phyloP scores from a whole-genome alignment of 1,140 invertebrate species.

The Ceratina calcarata region DNA sequence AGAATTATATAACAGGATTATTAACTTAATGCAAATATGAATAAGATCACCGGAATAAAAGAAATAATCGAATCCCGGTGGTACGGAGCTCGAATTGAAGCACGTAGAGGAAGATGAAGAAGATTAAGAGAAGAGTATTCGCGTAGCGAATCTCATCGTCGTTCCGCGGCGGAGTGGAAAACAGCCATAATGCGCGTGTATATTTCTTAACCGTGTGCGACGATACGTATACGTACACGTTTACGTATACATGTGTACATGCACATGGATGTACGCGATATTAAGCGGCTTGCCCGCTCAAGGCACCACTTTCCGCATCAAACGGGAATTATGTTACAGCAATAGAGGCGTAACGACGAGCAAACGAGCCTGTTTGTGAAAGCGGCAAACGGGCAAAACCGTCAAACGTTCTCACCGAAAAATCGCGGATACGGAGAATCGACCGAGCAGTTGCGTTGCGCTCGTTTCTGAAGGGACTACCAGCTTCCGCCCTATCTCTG shows the following conservation, averaged over 20 bases:
- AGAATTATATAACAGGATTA: too few species aligned
- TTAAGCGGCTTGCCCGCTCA: constrained; percentile 35
- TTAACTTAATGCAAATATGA: too few species aligned
- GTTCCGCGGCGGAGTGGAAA: background rate
- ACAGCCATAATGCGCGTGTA: constrained; percentile 53
- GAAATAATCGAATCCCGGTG: background rate
- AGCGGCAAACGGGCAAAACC: background rate
- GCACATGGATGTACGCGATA: constrained; percentile 43
- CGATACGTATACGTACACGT: constrained; percentile 48
- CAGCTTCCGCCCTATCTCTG: background rate
- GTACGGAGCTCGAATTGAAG: background rate
- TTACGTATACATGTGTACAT: background rate
- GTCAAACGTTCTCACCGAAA: constrained; percentile 48
- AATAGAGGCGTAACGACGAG: constrained; percentile 59
- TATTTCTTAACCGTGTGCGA: constrained; percentile 43
- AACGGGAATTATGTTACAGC: constrained; percentile 60
- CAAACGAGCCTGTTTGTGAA: constrained; percentile 51
- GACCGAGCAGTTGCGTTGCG: background rate
- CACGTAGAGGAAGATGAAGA: background rate
- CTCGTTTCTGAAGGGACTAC: constrained; percentile 12
- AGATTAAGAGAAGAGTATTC: background rate
- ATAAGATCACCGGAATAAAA: too few species aligned
- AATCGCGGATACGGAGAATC: constrained; percentile 40
- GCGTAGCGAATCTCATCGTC: background rate
- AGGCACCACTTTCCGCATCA: constrained; percentile 53